Evolutionary conservation across 2,888 invertebrate species (phyloP).

Genomic region (Caenorhabditis japonica): DNA sequence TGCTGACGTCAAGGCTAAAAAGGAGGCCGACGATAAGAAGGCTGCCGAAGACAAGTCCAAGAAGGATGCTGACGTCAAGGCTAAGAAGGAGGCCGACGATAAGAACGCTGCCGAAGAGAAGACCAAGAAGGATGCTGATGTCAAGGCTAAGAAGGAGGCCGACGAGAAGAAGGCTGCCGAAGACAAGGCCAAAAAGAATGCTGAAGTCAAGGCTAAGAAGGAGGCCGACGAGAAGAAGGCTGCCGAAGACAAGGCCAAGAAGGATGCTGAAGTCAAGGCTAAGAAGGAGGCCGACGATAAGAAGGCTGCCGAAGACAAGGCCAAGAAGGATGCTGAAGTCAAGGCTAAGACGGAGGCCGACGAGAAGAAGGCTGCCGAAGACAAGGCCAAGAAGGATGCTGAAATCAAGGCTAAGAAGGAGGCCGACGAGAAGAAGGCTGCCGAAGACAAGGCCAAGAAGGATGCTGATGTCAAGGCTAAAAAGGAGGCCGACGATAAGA

Average conservation of each 20-base stretch:
- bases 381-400: slow-evolving; percentile 4
- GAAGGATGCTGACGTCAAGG: slow-evolving; percentile 9
- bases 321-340: slow-evolving; percentile 2
- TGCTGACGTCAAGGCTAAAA: slow-evolving; percentile 5
- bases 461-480: slow-evolving; percentile 4
- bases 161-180: slow-evolving; percentile 17
- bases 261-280: slow-evolving; percentile 5
- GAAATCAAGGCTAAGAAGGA: slow-evolving; percentile 10
- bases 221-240: slow-evolving; percentile 17
- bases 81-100: slow-evolving; percentile 7
- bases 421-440: slow-evolving; percentile 15
- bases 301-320: slow-evolving; percentile 4
- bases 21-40: slow-evolving; percentile 5
- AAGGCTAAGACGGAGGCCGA: slow-evolving; percentile 14
- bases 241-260: slow-evolving; percentile 7
- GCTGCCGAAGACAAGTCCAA: slow-evolving; percentile 2
- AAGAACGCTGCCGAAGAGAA: not conserved
- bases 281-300: slow-evolving; percentile 8
- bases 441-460: slow-evolving; percentile 8
- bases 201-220: slow-evolving; percentile 8
- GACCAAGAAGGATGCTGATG: slow-evolving; percentile 3
- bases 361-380: slow-evolving; percentile 9
- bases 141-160: slow-evolving; percentile 7
- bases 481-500: slow-evolving; percentile 8
- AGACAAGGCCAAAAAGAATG: slow-evolving; percentile 4